Conservation (phyloP, 1,140 invertebrate species). For the Parasteatoda tepidariorum region DNA sequence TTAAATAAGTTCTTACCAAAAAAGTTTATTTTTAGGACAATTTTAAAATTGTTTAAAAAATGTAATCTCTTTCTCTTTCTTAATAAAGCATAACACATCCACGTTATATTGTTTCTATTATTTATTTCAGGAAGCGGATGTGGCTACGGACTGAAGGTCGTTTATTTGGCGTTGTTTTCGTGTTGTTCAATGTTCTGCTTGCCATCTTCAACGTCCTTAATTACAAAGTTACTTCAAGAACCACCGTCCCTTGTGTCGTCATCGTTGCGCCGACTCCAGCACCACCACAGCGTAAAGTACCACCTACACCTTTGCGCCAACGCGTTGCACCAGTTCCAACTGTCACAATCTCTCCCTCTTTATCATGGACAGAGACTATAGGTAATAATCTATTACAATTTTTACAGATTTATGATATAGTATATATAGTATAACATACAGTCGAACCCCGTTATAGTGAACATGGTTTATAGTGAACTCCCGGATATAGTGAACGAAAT, state of each 20-base stretch:
- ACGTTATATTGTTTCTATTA: too few relatives aligned
- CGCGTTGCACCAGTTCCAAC: neutral
- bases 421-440: too few relatives aligned
- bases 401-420: neutral
- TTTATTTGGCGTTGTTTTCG: constrained; percentile 61
- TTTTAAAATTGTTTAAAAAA: too few relatives aligned
- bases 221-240: constrained; percentile 33
- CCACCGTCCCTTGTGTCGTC: constrained; percentile 58
- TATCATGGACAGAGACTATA: neutral
- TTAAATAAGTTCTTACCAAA: too few relatives aligned
- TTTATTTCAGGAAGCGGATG: constrained; percentile 30
- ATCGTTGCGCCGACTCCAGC: constrained; percentile 36
- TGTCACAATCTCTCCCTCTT: neutral
- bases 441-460: too few relatives aligned
- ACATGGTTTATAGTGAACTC: too few relatives aligned
- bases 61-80: too few relatives aligned
- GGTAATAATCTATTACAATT: neutral
- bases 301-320: neutral
- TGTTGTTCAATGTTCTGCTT: constrained; percentile 63
- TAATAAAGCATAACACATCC: too few relatives aligned
- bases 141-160: constrained; percentile 61
- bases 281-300: neutral
- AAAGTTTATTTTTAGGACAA: too few relatives aligned
- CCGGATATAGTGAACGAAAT: too few relatives aligned
- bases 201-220: constrained; percentile 63